Percentiles rank a stretch among this genome's conserved stretches.
Conservation (phyloP, 2,113 vertebrate genomes). For the Perca fluviatilis region DNA sequence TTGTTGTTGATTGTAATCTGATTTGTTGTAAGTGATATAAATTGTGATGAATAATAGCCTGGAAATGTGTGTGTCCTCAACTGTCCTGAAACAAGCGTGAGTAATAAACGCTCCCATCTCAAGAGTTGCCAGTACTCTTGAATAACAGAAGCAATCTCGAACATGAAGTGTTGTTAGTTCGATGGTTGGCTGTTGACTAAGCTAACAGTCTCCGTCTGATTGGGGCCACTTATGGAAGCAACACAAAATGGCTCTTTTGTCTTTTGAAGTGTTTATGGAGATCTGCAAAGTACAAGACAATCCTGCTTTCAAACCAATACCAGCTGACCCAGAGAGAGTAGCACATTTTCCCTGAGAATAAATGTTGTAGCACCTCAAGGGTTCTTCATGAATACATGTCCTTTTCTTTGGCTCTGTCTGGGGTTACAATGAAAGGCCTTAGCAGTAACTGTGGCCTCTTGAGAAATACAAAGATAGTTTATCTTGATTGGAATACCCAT, state of each 20-base stretch:
- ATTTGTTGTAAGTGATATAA: neutral
- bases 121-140: constrained; percentile 3
- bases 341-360: neutral
- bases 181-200: constrained; percentile 9
- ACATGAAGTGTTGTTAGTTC: constrained; percentile 18
- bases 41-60: neutral
- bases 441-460: constrained; percentile 23
- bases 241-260: constrained; percentile 35
- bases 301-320: constrained; percentile 4
- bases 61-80: neutral
- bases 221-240: constrained; percentile 22
- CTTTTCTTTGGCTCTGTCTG: neutral
- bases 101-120: neutral
- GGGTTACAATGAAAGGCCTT: constrained; percentile 7
- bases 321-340: constrained; percentile 13
- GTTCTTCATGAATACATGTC: constrained; percentile 7
- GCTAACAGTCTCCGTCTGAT: constrained; percentile 26
- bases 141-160: constrained; percentile 32
- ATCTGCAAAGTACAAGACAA: neutral
- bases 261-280: constrained; percentile 24
- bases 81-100: neutral
- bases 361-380: neutral
- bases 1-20: neutral
- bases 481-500: constrained; percentile 16
- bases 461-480: constrained; percentile 21